Evolutionary conservation across 2,888 invertebrate genomes (phyloP).

Genomic region (Rhyacophila evoluta): DNA sequence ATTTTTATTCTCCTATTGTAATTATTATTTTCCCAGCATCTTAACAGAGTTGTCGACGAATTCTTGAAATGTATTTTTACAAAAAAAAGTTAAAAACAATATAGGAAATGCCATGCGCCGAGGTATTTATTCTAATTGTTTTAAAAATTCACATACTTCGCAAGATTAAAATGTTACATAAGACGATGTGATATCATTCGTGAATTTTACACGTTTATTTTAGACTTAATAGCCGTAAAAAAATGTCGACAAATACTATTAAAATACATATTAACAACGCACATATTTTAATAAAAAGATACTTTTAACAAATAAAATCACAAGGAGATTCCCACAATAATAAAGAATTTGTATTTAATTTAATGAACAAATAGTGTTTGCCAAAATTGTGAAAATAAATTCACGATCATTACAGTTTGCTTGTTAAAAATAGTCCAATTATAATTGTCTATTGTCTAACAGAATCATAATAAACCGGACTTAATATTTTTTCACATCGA

Average conservation of each 20-base stretch:
- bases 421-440: too few relatives aligned
- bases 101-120: conserved; percentile 10
- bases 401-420: too few relatives aligned
- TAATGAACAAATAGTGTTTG: too few relatives aligned
- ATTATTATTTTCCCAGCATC: not conserved
- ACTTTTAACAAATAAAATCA: not conserved
- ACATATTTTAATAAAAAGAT: not conserved
- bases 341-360: too few relatives aligned
- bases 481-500: too few relatives aligned
- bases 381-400: too few relatives aligned
- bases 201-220: not conserved
- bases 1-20: not conserved
- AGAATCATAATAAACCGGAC: too few relatives aligned
- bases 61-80: not conserved
- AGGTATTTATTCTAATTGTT: not conserved
- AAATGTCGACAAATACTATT: conserved; percentile 31
- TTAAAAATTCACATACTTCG: not conserved
- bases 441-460: too few relatives aligned
- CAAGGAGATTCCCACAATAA: not conserved
- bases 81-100: not conserved
- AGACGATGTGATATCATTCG: not conserved
- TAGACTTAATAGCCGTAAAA: not conserved
- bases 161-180: not conserved
- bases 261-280: not conserved
- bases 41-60: not conserved